Conservation (phyloP, 2,797 vertebrate species). For the Platalea minor region DNA sequence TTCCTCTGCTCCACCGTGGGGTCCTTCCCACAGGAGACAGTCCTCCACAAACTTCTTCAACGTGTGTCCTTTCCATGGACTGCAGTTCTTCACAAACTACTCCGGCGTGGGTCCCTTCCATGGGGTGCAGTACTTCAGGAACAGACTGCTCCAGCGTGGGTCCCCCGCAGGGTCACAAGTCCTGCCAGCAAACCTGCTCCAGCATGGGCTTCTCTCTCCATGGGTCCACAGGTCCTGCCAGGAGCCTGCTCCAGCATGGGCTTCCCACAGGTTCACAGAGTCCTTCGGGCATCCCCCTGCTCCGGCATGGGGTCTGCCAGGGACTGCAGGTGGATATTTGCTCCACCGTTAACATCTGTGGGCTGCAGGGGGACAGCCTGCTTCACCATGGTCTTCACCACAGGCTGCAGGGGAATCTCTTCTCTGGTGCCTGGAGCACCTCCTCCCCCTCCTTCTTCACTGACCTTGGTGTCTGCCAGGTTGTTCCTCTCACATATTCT, state of each 20-base stretch:
- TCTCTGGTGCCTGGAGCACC: accelerated
- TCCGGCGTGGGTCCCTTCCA: not conserved
- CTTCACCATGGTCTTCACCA: not conserved
- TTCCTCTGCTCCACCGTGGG: not conserved
- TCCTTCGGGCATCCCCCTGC: not conserved
- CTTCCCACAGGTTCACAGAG: too few species aligned
- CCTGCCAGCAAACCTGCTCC: not conserved
- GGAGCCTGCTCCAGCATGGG: too few species aligned
- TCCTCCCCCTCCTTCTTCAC: not conserved
- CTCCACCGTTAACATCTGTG: too few species aligned
- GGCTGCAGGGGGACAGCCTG: not conserved
- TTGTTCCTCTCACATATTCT: not conserved
- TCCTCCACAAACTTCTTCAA: not conserved
- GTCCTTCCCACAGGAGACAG: not conserved
- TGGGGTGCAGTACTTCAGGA: too few species aligned
- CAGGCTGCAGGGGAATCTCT: not conserved
- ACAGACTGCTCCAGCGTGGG: not conserved
- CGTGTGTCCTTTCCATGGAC: too few species aligned
- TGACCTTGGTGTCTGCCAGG: too few species aligned
- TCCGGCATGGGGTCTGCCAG: not conserved
- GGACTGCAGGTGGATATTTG: too few species aligned
- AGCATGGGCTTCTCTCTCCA: too few species aligned
- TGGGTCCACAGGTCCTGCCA: too few species aligned
- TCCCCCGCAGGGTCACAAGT: not conserved
- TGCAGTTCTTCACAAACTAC: too few species aligned